Conservation (phyloP, 2,113 vertebrate genomes). For the Gasterosteus aculeatus region DNA sequence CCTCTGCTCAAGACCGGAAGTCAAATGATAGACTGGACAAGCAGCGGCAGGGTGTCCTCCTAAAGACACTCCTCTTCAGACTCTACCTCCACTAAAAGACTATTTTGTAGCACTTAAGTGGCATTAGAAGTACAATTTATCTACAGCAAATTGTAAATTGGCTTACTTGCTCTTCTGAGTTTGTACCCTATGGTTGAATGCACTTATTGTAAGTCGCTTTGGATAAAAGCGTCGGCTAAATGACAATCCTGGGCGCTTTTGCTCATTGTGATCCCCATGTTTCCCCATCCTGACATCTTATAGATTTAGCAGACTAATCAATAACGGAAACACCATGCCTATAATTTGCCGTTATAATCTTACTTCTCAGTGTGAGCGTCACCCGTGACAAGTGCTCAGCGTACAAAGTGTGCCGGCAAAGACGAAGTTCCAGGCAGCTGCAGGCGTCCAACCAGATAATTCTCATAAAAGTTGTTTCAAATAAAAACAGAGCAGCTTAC, state of each 20-base stretch:
- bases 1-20: not conserved
- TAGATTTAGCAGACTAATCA: not conserved
- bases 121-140: too few relatives aligned
- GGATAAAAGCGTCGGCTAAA: too few relatives aligned
- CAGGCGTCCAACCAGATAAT: not conserved
- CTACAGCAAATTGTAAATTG: too few relatives aligned
- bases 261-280: not conserved
- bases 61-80: too few relatives aligned
- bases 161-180: too few relatives aligned
- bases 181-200: too few relatives aligned
- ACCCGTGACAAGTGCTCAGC: not conserved
- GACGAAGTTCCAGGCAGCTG: constrained; percentile 3
- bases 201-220: too few relatives aligned
- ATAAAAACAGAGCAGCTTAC: constrained; percentile 56
- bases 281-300: not conserved
- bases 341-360: not conserved
- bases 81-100: too few relatives aligned
- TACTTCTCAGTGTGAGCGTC: not conserved
- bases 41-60: not conserved
- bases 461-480: not conserved
- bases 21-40: too few relatives aligned
- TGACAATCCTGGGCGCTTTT: not conserved
- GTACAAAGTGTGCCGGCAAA: not conserved
- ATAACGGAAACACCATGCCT: not conserved
- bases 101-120: too few relatives aligned